These are phyloP conservation scores for Sinopyrophorus schimmeli DNA, from an alignment of 2,888 invertebrate species.

Conservation along the genomic window DNA sequence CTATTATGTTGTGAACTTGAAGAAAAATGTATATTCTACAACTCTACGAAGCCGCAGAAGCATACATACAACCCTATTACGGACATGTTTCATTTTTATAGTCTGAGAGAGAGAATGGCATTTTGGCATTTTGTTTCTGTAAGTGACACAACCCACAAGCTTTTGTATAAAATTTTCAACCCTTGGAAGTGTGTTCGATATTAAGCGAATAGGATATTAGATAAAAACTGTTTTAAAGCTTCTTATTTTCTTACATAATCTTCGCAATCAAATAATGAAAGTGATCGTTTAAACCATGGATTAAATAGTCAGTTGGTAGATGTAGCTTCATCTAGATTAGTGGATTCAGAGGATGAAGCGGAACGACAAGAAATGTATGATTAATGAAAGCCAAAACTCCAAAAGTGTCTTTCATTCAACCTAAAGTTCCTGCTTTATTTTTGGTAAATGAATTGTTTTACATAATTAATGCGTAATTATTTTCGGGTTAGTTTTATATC, in stretches of 20 bases:
- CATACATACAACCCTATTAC: slow-evolving; percentile 33
- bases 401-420: slow-evolving; percentile 31
- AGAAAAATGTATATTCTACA: slow-evolving; percentile 27
- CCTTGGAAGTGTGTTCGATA: background rate
- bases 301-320: slow-evolving; percentile 48
- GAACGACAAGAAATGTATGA: slow-evolving; percentile 51
- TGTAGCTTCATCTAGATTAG: slow-evolving; percentile 49
- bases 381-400: slow-evolving; percentile 44
- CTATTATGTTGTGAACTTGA: slow-evolving; percentile 22
- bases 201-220: background rate
- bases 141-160: slow-evolving; percentile 30
- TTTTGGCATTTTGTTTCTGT: slow-evolving; percentile 35
- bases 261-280: slow-evolving; percentile 40
- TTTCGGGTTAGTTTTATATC: slow-evolving; percentile 29
- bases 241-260: slow-evolving; percentile 24
- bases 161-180: slow-evolving; percentile 20
- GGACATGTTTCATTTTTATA: slow-evolving; percentile 39
- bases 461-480: slow-evolving; percentile 32
- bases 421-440: slow-evolving; percentile 30
- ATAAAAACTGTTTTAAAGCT: slow-evolving; percentile 12
- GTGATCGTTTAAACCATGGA: slow-evolving; percentile 46
- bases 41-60: slow-evolving; percentile 21
- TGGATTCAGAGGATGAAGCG: slow-evolving; percentile 39
- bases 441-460: slow-evolving; percentile 33
- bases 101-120: slow-evolving; percentile 32